phyloP scores from a whole-genome alignment of 2,797 vertebrate species.

The Propithecus perrieri region DNA sequence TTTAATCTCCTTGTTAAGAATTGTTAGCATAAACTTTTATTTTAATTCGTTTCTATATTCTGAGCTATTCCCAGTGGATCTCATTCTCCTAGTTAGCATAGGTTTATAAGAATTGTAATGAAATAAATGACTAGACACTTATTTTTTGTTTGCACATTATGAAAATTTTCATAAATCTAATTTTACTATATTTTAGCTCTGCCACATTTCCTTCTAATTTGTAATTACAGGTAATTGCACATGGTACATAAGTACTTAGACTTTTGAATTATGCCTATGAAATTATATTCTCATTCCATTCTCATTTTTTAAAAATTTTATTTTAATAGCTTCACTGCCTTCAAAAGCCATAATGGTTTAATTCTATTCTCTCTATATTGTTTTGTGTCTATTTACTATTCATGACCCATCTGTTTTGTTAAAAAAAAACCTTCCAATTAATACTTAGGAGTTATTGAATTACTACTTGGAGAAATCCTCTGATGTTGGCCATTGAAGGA shows the following conservation, averaged over 20 bases:
- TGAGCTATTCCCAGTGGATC: neutral
- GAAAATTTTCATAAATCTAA: constrained; percentile 38
- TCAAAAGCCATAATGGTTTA: neutral
- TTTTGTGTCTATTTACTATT: constrained; percentile 38
- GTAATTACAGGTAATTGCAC: neutral
- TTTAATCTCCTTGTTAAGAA: neutral
- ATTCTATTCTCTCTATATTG: constrained; percentile 36
- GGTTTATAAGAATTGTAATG: neutral
- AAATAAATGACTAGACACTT: neutral
- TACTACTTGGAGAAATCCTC: neutral
- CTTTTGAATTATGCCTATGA: constrained; percentile 41
- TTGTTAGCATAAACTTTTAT: neutral
- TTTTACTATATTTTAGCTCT: neutral
- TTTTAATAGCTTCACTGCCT: constrained; percentile 35
- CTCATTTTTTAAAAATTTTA: constrained; percentile 45
- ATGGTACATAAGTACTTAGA: neutral
- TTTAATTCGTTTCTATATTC: constrained; percentile 4
- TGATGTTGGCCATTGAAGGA: neutral
- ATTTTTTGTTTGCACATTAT: neutral
- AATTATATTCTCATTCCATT: constrained; percentile 45
- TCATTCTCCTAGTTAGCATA: neutral
- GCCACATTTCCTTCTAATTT: neutral
- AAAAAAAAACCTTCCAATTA: neutral
- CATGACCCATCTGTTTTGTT: constrained; percentile 14
- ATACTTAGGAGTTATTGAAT: neutral